phyloP scores from a whole-genome alignment of 30 jellyfish, hydroid and myxozoan species.

The Turritopsis dohrnii region DNA sequence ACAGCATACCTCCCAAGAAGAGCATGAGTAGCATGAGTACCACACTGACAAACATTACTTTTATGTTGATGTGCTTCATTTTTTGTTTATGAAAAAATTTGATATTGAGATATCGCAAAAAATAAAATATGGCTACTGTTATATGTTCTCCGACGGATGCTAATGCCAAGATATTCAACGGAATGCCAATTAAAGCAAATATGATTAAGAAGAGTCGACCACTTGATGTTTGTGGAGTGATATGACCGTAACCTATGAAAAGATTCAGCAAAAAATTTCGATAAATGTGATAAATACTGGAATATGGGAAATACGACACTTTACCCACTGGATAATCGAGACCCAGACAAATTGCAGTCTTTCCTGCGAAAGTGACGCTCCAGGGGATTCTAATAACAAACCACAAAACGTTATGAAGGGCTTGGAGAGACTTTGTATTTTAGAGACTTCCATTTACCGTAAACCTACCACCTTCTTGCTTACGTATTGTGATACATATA shows the following conservation, averaged over 20 bases:
- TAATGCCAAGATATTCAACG: constrained; percentile 85
- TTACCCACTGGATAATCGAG: too few species aligned
- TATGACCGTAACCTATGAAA: constrained; percentile 85
- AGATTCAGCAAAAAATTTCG: too few species aligned
- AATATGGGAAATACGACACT: too few species aligned
- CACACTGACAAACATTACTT: constrained; percentile 84
- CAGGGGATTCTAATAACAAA: too few species aligned
- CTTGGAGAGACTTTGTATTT: too few species aligned
- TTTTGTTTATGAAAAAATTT: constrained; percentile 30
- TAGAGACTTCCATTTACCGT: too few species aligned
- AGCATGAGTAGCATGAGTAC: constrained; percentile 79
- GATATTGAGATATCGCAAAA: constrained; percentile 37
- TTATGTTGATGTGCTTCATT: constrained; percentile 72
- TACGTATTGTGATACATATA: too few species aligned
- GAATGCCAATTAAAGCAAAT: constrained; percentile 94
- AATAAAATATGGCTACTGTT: constrained; percentile 74
- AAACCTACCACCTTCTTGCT: too few species aligned
- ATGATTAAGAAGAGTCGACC: constrained; percentile 89
- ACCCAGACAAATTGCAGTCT: too few species aligned
- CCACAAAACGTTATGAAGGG: too few species aligned
- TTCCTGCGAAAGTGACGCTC: too few species aligned
- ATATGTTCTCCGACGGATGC: constrained; percentile 99
- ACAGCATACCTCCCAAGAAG: constrained; percentile 81
- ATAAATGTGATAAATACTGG: too few species aligned
- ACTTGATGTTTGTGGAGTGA: constrained; percentile 93